These are phyloP conservation scores for Mustela erminea DNA, from an alignment of 2,797 vertebrate species.

Conservation along the genomic window DNA sequence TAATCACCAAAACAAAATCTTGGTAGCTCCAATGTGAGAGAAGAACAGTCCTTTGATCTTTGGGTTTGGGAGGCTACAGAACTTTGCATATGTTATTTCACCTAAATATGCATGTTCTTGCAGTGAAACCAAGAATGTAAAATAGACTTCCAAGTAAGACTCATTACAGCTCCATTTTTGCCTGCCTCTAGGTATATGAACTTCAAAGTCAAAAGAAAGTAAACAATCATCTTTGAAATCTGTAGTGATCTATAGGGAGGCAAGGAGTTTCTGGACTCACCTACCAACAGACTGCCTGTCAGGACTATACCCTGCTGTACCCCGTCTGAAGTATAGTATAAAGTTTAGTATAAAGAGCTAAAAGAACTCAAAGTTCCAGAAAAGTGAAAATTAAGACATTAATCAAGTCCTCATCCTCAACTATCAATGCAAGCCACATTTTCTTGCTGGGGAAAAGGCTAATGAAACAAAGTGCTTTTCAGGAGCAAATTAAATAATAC, in stretches of 20 bases:
- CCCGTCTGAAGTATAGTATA: neutral
- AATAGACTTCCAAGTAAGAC: neutral
- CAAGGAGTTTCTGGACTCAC: neutral
- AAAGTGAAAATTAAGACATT: conserved; percentile 30
- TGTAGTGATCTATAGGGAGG: neutral
- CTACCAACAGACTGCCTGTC: neutral
- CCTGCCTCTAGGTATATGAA: neutral
- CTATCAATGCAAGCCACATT: neutral
- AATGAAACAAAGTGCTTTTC: conserved; percentile 35
- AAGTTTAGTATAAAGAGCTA: neutral
- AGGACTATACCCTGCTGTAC: neutral
- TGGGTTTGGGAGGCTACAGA: neutral
- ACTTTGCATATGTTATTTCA: conserved; percentile 12
- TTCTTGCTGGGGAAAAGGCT: neutral
- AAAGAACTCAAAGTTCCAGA: neutral
- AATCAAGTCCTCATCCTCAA: neutral
- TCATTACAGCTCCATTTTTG: neutral
- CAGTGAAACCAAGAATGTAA: neutral
- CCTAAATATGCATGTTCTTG: neutral
- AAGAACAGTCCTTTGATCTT: neutral
- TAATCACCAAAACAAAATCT: conserved; percentile 50
- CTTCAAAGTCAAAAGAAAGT: conserved; percentile 42
- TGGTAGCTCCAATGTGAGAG: neutral
- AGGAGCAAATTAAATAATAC: conserved; percentile 18
- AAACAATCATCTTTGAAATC: conserved; percentile 33